Base-by-base conservation (phyloP, 2,888 invertebrate genomes). In the Agrotis exclamationis region DNA sequence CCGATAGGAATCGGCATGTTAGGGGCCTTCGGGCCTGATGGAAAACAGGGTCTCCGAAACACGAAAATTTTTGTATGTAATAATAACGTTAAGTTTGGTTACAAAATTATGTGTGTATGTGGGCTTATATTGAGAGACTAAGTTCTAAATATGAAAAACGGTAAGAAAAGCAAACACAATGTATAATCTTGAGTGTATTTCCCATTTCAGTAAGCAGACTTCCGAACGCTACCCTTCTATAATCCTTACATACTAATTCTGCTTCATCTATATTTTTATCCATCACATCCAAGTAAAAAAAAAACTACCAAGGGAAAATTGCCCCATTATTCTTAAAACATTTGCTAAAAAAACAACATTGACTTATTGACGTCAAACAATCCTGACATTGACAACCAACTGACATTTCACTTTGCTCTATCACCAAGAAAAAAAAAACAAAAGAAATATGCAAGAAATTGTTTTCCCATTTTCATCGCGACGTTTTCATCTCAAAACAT, bases 401-500 rank as follows among this genome's bases (percentile, higher is more conserved):
- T 64, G 67, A 76, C 66, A 50, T 60, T 58, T 67, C 11, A 39
- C 16, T 67, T 53, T 33, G 53, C 3, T 74, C 6, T 9, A 9
- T 51, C 50, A 66, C 69, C 6, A 50, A 39, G 20, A 59, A 66
- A 44, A 59, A 66, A 44, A 45, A 47, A 58, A 51, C 50, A 47
- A 54, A 66, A 66, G 1, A 44, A 63, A 47, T 50, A 51, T 2
- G 24, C 18, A 56, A 22, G 24, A 54, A 71, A 71, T 67, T 47
- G 16, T 24, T 53, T 78, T 18, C 24, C 45, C 20, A 44, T 59
- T 71, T 60, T 45, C 24, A 2, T 22, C 4, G 53, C 16, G 50
- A 67, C 63, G 54, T 67, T 72, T 76, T 65, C 76, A 65, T 68
- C 24, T 59, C 63, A 81, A 66, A 82, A 75, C 75, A 65, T 80